Evolutionary conservation across 2,888 invertebrate genomes (phyloP).

Genomic region (Perizoma flavofasciatum): DNA sequence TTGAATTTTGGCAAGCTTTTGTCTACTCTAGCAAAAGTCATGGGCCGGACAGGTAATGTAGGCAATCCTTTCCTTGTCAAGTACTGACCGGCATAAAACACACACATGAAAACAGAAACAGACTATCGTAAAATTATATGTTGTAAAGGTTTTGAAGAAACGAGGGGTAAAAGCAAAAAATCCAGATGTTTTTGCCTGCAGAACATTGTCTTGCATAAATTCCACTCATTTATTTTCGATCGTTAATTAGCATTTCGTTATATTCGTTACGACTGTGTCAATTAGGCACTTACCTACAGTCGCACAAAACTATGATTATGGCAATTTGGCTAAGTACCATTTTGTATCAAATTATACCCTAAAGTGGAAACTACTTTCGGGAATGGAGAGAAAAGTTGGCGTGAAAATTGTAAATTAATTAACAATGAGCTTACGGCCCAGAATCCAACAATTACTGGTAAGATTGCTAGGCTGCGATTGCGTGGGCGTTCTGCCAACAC

Average conservation of each 20-base stretch:
- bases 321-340: conserved; percentile 20
- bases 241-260: background rate
- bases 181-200: too few relatives aligned
- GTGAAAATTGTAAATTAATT: conserved; percentile 76
- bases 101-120: too few relatives aligned
- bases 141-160: too few relatives aligned
- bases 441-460: conserved; percentile 65
- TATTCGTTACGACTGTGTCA: background rate
- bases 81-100: too few relatives aligned
- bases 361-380: conserved; percentile 32
- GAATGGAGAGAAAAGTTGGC: conserved; percentile 61
- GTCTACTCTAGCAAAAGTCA: too few relatives aligned
- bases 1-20: too few relatives aligned
- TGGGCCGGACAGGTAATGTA: too few relatives aligned
- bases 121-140: too few relatives aligned
- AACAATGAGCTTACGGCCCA: conserved; percentile 62
- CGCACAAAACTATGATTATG: conserved; percentile 12
- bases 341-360: conserved; percentile 21
- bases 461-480: conserved; percentile 64
- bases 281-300: conserved; percentile 9
- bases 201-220: too few relatives aligned
- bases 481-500: conserved; percentile 67
- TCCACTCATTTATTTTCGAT: too few relatives aligned
- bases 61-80: too few relatives aligned
- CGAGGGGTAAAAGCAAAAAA: too few relatives aligned